These are phyloP conservation scores for Glaucopsyche alexis DNA, from an alignment of 2,888 invertebrate genomes.

Conservation along the genomic window DNA sequence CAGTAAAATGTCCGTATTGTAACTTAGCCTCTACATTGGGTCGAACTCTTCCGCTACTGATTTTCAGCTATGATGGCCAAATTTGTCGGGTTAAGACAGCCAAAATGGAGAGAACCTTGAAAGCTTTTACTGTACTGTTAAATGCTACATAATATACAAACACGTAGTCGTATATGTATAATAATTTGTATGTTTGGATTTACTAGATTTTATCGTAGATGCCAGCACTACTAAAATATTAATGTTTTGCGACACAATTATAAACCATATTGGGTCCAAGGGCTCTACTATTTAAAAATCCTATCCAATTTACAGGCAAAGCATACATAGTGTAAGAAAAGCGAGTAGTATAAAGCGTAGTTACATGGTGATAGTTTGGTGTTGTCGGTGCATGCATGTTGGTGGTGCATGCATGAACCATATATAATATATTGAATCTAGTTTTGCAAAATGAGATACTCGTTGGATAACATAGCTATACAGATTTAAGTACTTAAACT, in stretches of 20 bases:
- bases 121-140: background rate
- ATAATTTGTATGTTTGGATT: too few species aligned
- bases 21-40: background rate
- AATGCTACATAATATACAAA: too few species aligned
- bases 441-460: too few species aligned
- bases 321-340: background rate
- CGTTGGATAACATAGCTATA: too few species aligned
- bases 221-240: too few species aligned
- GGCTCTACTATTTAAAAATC: background rate
- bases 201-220: too few species aligned
- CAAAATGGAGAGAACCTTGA: background rate
- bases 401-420: background rate
- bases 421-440: too few species aligned
- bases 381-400: constrained; percentile 5
- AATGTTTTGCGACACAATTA: too few species aligned
- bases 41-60: background rate
- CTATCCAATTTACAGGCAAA: background rate
- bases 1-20: background rate
- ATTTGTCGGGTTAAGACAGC: background rate
- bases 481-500: too few species aligned
- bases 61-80: background rate
- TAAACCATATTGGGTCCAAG: too few species aligned
- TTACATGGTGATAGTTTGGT: background rate
- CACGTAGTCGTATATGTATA: too few species aligned
- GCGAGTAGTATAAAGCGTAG: background rate